Evolutionary conservation across 2,797 vertebrate species (phyloP).

Genomic region (Lateolabrax maculatus): DNA sequence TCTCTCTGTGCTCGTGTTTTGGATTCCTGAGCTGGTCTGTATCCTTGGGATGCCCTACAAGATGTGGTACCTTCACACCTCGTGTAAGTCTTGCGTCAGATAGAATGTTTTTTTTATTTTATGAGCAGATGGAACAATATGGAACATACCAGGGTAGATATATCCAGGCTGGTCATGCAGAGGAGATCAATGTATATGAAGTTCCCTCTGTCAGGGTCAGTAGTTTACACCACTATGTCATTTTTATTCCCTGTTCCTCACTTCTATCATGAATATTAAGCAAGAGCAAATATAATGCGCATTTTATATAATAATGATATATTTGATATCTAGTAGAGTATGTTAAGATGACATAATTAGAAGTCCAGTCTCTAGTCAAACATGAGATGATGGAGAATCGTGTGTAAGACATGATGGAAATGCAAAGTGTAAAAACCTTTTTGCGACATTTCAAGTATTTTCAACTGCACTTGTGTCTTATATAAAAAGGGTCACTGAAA

Average conservation of each 20-base stretch:
- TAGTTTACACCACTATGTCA: not conserved
- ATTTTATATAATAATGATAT: not conserved
- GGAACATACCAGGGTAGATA: not conserved
- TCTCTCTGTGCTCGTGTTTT: not conserved
- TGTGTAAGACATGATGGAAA: no score
- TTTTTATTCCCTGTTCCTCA: not conserved
- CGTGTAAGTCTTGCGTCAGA: conserved; percentile 14
- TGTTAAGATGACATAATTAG: no score
- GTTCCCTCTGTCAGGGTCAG: no score
- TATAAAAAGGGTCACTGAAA: no score
- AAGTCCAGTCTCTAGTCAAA: no score
- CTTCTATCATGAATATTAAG: not conserved
- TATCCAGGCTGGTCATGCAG: not conserved
- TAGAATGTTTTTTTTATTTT: not conserved
- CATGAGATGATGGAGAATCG: no score
- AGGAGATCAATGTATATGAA: not conserved
- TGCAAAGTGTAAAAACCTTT: no score
- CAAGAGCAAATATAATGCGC: not conserved
- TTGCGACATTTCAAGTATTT: no score
- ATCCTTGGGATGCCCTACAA: conserved; percentile 36
- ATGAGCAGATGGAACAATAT: not conserved
- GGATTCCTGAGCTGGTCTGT: conserved; percentile 31
- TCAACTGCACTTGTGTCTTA: no score
- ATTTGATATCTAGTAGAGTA: no score
- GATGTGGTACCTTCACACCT: conserved; percentile 33